Conservation (phyloP, 2,113 vertebrate species). For the Xyliphius kryptos region DNA sequence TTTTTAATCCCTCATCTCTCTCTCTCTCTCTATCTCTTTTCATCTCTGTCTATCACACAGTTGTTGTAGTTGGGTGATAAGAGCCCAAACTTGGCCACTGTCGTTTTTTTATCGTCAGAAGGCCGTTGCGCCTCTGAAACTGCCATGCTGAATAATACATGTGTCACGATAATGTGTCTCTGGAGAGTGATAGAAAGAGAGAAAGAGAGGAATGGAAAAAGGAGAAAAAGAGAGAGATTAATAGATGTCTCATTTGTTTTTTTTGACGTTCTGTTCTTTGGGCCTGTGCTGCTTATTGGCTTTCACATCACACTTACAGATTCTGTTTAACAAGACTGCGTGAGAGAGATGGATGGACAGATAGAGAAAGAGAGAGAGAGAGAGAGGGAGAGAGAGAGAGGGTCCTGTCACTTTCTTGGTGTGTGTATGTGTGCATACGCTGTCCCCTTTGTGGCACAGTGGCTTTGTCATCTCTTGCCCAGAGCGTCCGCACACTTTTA, state of each 20-base stretch:
- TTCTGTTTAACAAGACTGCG: constrained; percentile 63
- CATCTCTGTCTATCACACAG: too few species aligned
- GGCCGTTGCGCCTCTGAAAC: constrained; percentile 65
- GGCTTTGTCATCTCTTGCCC: constrained; percentile 59
- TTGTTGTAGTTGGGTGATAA: constrained; percentile 62
- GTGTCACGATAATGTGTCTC: constrained; percentile 67
- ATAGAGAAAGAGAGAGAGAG: too few species aligned
- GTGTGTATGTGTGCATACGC: too few species aligned
- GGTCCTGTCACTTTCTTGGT: constrained; percentile 67
- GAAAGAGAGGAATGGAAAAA: constrained; percentile 8
- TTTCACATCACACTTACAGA: constrained; percentile 68
- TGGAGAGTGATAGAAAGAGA: too few species aligned
- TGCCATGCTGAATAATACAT: constrained; percentile 71
- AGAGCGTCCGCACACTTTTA: constrained; percentile 51
- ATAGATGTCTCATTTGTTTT: constrained; percentile 64
- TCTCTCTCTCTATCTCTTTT: too few species aligned
- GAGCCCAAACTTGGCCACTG: constrained; percentile 66
- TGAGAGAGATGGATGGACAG: neutral
- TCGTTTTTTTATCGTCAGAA: constrained; percentile 60
- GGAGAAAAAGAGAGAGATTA: constrained; percentile 58
- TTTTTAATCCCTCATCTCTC: too few species aligned
- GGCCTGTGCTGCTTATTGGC: constrained; percentile 62
- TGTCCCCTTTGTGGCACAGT: constrained; percentile 37
- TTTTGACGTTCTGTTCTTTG: constrained; percentile 65
- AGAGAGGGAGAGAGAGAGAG: too few species aligned